Evolutionary conservation across 2,113 vertebrate genomes (phyloP).

Genomic region (Aythya baeri): DNA sequence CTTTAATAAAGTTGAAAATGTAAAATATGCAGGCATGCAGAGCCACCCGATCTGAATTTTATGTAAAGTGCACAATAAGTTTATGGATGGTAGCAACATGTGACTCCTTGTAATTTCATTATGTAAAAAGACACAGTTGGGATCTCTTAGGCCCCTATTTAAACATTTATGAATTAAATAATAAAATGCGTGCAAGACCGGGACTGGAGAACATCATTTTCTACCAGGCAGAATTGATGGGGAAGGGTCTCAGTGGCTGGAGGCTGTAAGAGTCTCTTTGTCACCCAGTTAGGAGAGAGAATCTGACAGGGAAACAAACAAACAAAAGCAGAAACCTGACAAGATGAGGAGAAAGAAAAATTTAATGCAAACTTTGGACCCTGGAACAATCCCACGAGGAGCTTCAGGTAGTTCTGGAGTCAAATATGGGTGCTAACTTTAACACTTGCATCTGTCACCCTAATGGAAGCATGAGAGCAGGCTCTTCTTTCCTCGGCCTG

Average conservation of each 20-base stretch:
- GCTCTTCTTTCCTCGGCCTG: background rate
- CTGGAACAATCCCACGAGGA: background rate
- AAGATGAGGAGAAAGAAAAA: background rate
- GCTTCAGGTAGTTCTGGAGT: background rate
- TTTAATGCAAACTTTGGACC: background rate
- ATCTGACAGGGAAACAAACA: background rate
- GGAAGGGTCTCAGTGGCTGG: background rate
- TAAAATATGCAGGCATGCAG: slow-evolving; percentile 81
- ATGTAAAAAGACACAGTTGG: slow-evolving; percentile 75
- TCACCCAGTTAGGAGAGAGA: background rate
- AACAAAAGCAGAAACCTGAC: background rate
- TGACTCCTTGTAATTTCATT: slow-evolving; percentile 82
- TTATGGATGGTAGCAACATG: slow-evolving; percentile 70
- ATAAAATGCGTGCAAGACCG: background rate
- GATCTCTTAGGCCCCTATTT: slow-evolving; percentile 29
- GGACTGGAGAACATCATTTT: background rate
- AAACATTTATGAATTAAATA: slow-evolving; percentile 18
- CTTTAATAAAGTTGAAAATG: slow-evolving; percentile 86
- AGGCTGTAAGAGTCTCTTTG: background rate
- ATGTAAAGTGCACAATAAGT: slow-evolving; percentile 82
- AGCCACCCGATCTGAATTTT: slow-evolving; percentile 80
- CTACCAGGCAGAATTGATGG: background rate
- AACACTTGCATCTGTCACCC: background rate
- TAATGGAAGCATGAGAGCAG: background rate
- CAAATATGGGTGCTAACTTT: background rate